These are phyloP conservation scores for Mirounga angustirostris DNA, from an alignment of 2,113 vertebrate genomes.

Conservation along the genomic window DNA sequence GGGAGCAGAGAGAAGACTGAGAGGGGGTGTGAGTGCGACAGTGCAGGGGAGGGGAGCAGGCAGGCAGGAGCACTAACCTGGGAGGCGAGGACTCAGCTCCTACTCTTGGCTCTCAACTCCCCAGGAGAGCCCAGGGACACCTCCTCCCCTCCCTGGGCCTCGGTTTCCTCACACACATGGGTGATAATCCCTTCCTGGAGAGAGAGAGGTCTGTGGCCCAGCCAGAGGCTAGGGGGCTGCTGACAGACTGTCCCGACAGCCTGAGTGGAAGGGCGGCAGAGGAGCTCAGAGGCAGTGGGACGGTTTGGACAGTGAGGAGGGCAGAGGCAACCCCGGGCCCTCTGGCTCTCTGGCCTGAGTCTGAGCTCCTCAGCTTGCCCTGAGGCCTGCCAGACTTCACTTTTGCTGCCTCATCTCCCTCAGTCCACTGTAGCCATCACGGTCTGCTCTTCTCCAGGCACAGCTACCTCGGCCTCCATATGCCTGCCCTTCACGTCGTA, in stretches of 20 bases:
- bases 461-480: background rate
- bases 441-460: accelerated
- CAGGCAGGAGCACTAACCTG: background rate
- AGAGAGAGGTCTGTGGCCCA: background rate
- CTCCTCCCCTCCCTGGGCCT: background rate
- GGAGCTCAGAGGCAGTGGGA: background rate
- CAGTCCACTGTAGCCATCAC: background rate
- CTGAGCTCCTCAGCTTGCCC: background rate
- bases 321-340: no score
- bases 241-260: background rate
- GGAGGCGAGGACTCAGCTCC: background rate
- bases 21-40: accelerated
- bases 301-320: background rate
- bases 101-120: background rate
- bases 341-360: background rate
- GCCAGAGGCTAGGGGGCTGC: background rate
- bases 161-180: background rate
- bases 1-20: background rate
- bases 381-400: background rate
- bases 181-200: background rate
- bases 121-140: background rate
- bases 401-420: background rate
- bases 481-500: background rate
- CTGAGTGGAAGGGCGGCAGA: background rate
- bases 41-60: background rate